phyloP scores from a whole-genome alignment of 1,140 invertebrate genomes.

The Drosophila lini region DNA sequence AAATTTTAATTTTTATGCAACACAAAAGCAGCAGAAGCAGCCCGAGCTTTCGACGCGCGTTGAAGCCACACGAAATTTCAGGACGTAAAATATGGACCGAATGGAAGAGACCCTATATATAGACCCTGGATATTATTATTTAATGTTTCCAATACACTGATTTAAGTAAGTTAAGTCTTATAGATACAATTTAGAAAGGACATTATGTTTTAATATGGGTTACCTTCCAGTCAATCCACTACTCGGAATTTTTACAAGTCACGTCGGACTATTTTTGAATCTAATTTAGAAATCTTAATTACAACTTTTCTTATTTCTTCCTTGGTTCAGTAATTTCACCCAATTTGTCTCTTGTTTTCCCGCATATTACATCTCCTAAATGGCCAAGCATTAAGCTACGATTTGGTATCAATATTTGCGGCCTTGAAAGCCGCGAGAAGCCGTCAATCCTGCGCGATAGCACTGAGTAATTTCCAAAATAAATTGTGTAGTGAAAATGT shows the following conservation, averaged over 20 bases:
- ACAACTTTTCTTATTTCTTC: background rate
- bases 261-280: background rate
- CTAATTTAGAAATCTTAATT: too few species aligned
- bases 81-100: constrained; percentile 8
- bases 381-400: background rate
- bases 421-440: constrained; percentile 24
- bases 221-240: background rate
- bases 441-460: constrained; percentile 17
- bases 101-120: constrained; percentile 1
- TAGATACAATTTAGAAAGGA: background rate
- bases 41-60: constrained; percentile 45
- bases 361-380: background rate
- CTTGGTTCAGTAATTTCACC: background rate
- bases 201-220: too few species aligned
- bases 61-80: constrained; percentile 28
- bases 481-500: constrained; percentile 40
- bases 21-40: constrained; percentile 72
- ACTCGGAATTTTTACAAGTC: background rate
- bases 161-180: too few species aligned
- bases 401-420: constrained; percentile 8
- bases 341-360: background rate
- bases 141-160: background rate
- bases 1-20: constrained; percentile 81
- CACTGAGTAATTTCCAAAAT: constrained; percentile 31
- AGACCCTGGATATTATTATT: background rate